A percentile compares a stretch with the other conserved stretches of the same genome.
Evolutionary conservation across 2,113 vertebrate species (phyloP).

Genomic region (Ciconia stormi): DNA sequence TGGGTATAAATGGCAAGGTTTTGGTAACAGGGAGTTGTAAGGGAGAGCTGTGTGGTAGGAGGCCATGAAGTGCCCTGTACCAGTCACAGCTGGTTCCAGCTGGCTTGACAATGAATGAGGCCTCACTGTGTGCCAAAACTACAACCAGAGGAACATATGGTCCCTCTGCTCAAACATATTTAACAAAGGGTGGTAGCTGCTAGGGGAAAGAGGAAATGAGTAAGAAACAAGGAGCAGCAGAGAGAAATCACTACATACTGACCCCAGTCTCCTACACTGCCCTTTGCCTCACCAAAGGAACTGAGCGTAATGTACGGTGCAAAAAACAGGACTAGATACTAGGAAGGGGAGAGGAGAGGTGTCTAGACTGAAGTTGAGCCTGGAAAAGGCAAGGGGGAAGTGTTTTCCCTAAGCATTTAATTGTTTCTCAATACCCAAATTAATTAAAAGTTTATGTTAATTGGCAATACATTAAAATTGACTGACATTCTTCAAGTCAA

Average conservation of each 20-base stretch:
- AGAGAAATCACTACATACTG: neutral
- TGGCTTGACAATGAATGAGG: neutral
- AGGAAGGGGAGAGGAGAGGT: neutral
- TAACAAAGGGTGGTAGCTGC: neutral
- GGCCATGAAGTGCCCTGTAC: neutral
- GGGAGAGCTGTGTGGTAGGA: neutral
- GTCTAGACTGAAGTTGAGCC: neutral
- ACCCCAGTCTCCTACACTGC: neutral
- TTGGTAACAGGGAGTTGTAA: neutral
- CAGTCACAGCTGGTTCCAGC: neutral
- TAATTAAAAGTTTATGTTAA: neutral
- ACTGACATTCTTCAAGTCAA: neutral
- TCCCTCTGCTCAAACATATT: neutral
- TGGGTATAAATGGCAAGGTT: neutral
- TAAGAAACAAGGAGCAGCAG: neutral
- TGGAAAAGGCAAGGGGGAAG: fast-evolving
- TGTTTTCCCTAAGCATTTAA: neutral
- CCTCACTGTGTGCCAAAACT: neutral
- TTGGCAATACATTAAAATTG: neutral
- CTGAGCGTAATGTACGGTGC: neutral
- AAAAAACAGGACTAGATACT: neutral
- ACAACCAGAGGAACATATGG: neutral
- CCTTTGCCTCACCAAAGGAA: neutral
- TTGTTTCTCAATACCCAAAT: neutral
- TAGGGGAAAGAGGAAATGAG: neutral